Conservation (phyloP, 2,113 vertebrate species). For the Stomatorhinus ivindoensis region DNA sequence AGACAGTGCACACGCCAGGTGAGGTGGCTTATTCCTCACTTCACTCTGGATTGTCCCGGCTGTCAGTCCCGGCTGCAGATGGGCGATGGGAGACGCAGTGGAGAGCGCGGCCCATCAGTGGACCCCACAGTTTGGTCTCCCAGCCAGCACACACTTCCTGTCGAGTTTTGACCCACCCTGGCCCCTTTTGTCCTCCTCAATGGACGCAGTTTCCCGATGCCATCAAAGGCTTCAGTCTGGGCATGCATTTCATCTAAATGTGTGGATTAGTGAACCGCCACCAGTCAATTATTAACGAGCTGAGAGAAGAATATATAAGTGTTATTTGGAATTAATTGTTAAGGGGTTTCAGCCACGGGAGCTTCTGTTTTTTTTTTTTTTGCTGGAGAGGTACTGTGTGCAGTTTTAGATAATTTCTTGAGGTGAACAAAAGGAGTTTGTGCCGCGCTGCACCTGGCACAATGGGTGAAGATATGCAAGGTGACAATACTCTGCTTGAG, state of each 20-base stretch:
- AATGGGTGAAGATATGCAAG: conserved; percentile 38
- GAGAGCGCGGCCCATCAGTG: not conserved
- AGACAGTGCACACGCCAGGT: not conserved
- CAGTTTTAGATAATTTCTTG: conserved; percentile 39
- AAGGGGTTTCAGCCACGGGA: conserved; percentile 9
- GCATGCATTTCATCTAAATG: conserved; percentile 5
- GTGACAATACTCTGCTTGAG: conserved; percentile 40
- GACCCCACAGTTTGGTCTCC: not conserved
- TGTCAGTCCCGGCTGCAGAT: not conserved
- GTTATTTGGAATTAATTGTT: conserved; percentile 30
- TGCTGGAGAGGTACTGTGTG: conserved; percentile 22
- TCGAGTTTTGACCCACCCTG: not conserved
- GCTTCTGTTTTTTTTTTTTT: conserved; percentile 18
- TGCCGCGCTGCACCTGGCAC: conserved; percentile 16
- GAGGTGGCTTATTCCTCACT: not conserved
- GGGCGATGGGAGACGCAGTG: not conserved
- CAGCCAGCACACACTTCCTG: not conserved
- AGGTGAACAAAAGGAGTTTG: conserved; percentile 29
- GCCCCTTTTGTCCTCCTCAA: not conserved
- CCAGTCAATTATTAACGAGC: conserved; percentile 45
- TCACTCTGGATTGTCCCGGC: not conserved
- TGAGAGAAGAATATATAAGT: conserved; percentile 28
- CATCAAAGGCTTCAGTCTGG: not conserved
- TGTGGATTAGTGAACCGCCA: conserved; percentile 32
- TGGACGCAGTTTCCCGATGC: not conserved